phyloP scores from a whole-genome alignment of 2,888 invertebrate genomes.

The Pollenia griseotomentosa region DNA sequence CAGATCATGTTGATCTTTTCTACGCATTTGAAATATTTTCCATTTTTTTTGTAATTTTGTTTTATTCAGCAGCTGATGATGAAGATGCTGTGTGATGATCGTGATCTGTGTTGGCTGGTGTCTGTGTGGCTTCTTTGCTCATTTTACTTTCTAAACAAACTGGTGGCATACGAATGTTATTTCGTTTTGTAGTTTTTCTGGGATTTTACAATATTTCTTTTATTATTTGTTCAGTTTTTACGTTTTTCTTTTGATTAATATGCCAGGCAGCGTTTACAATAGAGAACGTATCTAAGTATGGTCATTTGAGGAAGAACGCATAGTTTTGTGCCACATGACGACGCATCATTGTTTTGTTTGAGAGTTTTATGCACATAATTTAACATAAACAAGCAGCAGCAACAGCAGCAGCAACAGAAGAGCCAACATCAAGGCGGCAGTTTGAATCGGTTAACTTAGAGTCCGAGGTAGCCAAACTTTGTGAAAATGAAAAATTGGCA shows the following conservation, averaged over 20 bases:
- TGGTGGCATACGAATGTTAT: constrained; percentile 41
- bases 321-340: constrained; percentile 56
- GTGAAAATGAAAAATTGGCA: constrained; percentile 26
- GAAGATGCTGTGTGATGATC: constrained; percentile 5
- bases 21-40: constrained; percentile 64
- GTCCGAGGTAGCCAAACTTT: constrained; percentile 24
- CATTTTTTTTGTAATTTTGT: constrained; percentile 14
- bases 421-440: background rate
- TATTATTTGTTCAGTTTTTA: constrained; percentile 18
- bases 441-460: background rate
- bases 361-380: constrained; percentile 69
- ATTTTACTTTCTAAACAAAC: constrained; percentile 73
- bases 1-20: constrained; percentile 62
- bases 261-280: constrained; percentile 47
- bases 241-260: constrained; percentile 52
- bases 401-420: constrained; percentile 31
- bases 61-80: constrained; percentile 40
- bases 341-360: constrained; percentile 30
- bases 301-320: constrained; percentile 65
- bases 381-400: constrained; percentile 66
- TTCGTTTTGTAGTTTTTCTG: constrained; percentile 18
- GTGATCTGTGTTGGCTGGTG: background rate
- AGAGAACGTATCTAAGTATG: constrained; percentile 64
- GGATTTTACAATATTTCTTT: constrained; percentile 11
- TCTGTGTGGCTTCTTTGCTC: constrained; percentile 57